These are phyloP conservation scores for Sisyra terminalis DNA, from an alignment of 2,888 invertebrate genomes.

Conservation along the genomic window DNA sequence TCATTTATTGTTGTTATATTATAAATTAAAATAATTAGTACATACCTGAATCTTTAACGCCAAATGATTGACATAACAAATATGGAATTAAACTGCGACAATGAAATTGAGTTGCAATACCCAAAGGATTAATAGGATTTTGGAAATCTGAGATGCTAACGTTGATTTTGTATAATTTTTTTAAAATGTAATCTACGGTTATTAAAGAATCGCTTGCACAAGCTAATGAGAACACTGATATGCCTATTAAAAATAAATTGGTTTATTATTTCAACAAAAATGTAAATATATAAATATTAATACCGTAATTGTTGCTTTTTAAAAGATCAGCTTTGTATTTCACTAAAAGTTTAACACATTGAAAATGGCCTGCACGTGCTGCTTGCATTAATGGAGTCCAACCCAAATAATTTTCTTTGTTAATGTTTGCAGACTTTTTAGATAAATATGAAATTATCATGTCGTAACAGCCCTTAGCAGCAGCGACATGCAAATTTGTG, in stretches of 20 bases:
- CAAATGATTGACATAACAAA: no score
- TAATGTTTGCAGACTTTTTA: not conserved
- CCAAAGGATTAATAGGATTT: constrained; percentile 2
- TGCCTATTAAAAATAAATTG: not conserved
- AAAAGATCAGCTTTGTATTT: constrained; percentile 4
- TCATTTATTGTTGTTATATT: no score
- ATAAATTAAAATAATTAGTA: no score
- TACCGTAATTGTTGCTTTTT: constrained; percentile 6
- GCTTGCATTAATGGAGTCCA: constrained; percentile 8
- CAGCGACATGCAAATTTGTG: constrained; percentile 2
- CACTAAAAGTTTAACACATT: constrained; percentile 5
- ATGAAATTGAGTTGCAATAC: not conserved
- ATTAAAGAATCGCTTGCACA: not conserved
- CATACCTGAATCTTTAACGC: no score
- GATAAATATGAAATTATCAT: not conserved
- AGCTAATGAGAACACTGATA: not conserved
- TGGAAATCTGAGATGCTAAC: not conserved
- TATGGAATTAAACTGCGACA: no score
- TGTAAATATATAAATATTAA: not conserved
- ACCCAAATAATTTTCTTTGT: constrained; percentile 4
- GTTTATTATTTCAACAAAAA: not conserved
- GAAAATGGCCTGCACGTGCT: constrained; percentile 3
- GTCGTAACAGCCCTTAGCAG: not conserved
- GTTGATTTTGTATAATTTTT: not conserved
- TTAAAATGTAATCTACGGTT: not conserved